Evolutionary conservation across 2,888 invertebrate species (phyloP), one percentile per base, ranked within the genome.

Genomic region (Drosophila flavopinicola): DNA sequence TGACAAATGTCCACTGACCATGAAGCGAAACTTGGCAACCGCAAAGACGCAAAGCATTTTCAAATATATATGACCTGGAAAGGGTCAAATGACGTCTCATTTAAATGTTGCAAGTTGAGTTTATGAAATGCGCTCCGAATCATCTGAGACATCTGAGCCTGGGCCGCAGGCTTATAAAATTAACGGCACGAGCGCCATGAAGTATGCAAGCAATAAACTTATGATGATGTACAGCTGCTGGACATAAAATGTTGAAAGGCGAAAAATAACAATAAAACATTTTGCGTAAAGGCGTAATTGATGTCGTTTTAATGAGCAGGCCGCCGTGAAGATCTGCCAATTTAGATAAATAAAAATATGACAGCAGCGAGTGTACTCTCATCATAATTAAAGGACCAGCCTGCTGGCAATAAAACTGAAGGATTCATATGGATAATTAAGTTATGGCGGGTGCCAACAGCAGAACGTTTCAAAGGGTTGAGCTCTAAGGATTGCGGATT

Each of bases 341-440:
- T 75, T 75, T 39, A 87, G 87, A 83, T 82, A 83, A 70, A 78
- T 75, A 87, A 73, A 78, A 83, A 87, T 87, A 78, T 83, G 85
- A 82, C 83, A 87, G 82, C 82, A 86, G 85, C 69, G 42, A 39
- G 68, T 83, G 68, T 83, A 85, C 84, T 80, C 84, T 80, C 80
- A 85, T 80, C 80, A 79, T 80, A 80, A 80, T 80, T 80, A 80
- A 86, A 53, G 49, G 27, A 37, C 39, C 45, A 44, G 66, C 66
- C 60, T 32, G 61, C 54, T 33, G 42, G 53, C 67, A 73, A 76
- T 80, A 83, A 80, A 85, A 85, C 63, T 57, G 57, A 73, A 68
- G 85, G 75, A 80, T 86, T 84, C 80, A 80, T 80, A 80, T 84
- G 80, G 80, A 80, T 80, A 80, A 80, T 80, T 80, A 84, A 86